These are phyloP conservation scores for Synanthedon tipuliformis DNA, from an alignment of 2,888 invertebrate genomes.

Conservation along the genomic window DNA sequence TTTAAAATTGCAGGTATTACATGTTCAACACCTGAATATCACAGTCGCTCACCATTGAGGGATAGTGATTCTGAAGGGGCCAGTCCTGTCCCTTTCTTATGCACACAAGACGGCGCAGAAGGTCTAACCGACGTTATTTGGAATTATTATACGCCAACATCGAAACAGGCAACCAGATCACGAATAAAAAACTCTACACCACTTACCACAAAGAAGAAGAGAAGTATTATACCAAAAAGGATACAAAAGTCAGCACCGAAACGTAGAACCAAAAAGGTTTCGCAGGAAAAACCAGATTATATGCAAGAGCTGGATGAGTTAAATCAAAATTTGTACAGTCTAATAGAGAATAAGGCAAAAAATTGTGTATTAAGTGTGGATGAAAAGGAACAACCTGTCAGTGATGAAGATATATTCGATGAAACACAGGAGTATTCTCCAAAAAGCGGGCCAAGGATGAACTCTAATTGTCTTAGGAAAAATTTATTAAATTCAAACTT, in stretches of 20 bases:
- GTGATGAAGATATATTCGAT: constrained; percentile 54
- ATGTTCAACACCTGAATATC: constrained; percentile 56
- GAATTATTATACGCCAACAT: constrained; percentile 64
- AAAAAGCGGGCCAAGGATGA: constrained; percentile 35
- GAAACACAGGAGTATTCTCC: constrained; percentile 45
- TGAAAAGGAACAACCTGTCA: constrained; percentile 34
- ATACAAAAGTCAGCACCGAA: constrained; percentile 40
- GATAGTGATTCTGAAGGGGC: constrained; percentile 59
- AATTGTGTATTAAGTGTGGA: constrained; percentile 16
- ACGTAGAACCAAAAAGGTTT: constrained; percentile 30
- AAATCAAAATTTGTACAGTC: constrained; percentile 51
- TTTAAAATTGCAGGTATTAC: constrained; percentile 5
- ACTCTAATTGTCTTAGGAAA: constrained; percentile 42
- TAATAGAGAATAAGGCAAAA: constrained; percentile 35
- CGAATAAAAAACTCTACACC: constrained; percentile 48
- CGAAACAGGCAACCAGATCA: constrained; percentile 29
- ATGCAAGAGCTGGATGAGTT: constrained; percentile 55
- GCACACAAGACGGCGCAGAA: constrained; percentile 62
- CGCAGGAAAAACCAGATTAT: constrained; percentile 45
- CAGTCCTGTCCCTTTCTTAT: constrained; percentile 60
- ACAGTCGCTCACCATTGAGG: constrained; percentile 52
- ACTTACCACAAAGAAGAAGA: constrained; percentile 42
- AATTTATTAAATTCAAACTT: constrained; percentile 59
- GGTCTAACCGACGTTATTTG: constrained; percentile 63
- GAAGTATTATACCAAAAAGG: constrained; percentile 29